Evolutionary conservation across 2,888 invertebrate genomes (phyloP), one percentile per base, ranked within the genome.

Genomic region (Agrilus mali): DNA sequence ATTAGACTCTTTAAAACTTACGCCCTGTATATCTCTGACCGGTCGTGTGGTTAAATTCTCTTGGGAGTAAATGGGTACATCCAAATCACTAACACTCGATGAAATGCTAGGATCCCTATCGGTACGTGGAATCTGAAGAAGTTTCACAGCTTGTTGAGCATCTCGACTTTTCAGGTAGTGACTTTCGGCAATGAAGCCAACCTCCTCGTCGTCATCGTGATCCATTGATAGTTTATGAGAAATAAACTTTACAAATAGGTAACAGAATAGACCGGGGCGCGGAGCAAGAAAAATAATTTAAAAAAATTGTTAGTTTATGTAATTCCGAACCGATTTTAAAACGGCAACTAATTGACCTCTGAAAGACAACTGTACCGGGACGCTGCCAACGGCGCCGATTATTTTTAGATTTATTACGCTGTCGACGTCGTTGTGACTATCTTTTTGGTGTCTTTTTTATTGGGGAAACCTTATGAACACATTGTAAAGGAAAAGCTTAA

Each of bases 161-260:
- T 55, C 58, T 10, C 55, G 47, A 36, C 68, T 63, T 42, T 70
- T 66, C 45, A 74, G 56, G 22, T 72, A 73, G 53, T 75, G 74
- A 46, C 74, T 74, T 46, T 73, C 72, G 38, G 71, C 66, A 47
- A 73, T 67, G 56, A 65, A 75, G 34, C 74, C 75, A 51, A 74
- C 71, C 17, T 73, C 74, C 47, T 65, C 64, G 42, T 65, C 65
- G 33, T 65, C 64, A 46, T 65, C 65, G 38, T 53, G 61, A 47
- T 61, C 60, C 62, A 63, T 61, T 16, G 8, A 35, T 4, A 15
- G 14, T 27, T 40, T 38, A 10, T 27, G 2, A 10, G 10, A 27
- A 27, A 3, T 27, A 27, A 27, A 27, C 27, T 27, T 27, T 3
- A 10, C 10, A n/a, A n/a, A n/a, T n/a, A 20, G 27, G 10, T 27